These are phyloP conservation scores for Nycticorax nycticorax DNA, from an alignment of 2,113 vertebrate species.

Conservation along the genomic window DNA sequence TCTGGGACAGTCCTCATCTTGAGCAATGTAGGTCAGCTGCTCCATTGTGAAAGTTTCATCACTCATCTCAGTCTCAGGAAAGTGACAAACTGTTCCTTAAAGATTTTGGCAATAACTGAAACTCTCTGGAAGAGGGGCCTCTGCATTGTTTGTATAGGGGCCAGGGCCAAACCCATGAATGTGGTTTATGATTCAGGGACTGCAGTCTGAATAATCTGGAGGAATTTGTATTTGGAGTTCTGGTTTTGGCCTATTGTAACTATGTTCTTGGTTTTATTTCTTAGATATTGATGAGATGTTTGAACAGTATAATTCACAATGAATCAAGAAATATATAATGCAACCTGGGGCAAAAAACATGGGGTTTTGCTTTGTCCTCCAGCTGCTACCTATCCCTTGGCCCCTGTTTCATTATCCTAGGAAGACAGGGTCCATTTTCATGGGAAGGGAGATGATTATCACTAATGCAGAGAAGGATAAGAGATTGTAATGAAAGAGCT, in stretches of 20 bases:
- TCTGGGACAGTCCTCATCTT: not conserved
- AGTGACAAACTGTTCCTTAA: not conserved
- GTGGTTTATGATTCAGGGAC: slow-evolving; percentile 1
- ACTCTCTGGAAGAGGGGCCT: not conserved
- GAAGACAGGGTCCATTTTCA: not conserved
- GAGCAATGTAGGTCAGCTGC: not conserved
- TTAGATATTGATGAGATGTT: not conserved
- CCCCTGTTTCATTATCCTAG: not conserved
- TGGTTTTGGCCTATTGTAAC: not conserved
- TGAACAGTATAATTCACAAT: not conserved
- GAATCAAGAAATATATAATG: not conserved
- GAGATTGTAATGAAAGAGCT: not conserved
- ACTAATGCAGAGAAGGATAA: not conserved
- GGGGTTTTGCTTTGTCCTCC: not conserved
- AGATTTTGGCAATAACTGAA: not conserved
- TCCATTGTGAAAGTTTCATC: not conserved
- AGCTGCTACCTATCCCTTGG: not conserved
- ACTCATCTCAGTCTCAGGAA: not conserved
- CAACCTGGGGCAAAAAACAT: not conserved
- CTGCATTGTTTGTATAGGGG: not conserved
- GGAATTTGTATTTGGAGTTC: not conserved
- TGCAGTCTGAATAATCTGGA: not conserved
- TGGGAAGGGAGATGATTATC: not conserved
- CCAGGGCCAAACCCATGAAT: not conserved
- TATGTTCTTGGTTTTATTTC: not conserved